Evolutionary conservation across 2,797 vertebrate species (phyloP).

Genomic region (Pteronotus mesoamericanus): DNA sequence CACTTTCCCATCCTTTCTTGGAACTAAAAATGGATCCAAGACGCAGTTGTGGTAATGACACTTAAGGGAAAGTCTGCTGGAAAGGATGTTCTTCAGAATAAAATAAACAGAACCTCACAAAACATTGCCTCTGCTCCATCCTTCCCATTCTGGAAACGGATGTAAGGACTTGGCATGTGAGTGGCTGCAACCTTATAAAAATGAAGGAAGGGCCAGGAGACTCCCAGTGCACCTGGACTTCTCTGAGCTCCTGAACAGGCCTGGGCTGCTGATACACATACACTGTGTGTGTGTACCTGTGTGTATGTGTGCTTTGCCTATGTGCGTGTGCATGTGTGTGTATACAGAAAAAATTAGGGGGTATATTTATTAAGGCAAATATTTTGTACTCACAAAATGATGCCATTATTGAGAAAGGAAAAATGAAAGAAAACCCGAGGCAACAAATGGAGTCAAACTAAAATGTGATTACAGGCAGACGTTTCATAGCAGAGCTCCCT

Average conservation of each 20-base stretch:
- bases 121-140: neutral
- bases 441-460: neutral
- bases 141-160: neutral
- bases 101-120: neutral
- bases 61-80: neutral
- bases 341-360: neutral
- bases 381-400: neutral
- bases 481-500: neutral
- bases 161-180: neutral
- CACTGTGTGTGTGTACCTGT: neutral
- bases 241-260: neutral
- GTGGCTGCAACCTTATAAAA: neutral
- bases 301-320: neutral
- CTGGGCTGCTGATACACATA: neutral
- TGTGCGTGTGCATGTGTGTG: rapidly evolving
- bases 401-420: neutral
- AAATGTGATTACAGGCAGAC: neutral
- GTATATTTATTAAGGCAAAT: neutral
- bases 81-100: neutral
- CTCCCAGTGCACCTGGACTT: neutral
- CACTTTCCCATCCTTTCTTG: neutral
- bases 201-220: neutral
- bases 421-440: neutral
- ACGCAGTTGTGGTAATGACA: neutral
- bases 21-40: neutral